phyloP scores from a whole-genome alignment of 2,113 vertebrate genomes.

The Bambusicola thoracicus region DNA sequence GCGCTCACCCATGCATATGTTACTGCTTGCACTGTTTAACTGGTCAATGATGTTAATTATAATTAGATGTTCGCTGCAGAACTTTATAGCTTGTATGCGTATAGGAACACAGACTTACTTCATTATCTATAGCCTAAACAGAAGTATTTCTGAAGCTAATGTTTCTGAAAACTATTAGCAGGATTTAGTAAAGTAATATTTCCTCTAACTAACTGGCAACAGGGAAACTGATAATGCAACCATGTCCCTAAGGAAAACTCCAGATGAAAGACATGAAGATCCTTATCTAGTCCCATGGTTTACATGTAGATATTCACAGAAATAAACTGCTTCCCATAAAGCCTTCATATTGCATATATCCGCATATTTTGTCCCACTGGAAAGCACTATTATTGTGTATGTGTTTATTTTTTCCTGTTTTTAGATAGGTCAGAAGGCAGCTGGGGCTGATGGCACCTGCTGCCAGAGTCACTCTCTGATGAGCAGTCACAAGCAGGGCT shows the following conservation, averaged over 20 bases:
- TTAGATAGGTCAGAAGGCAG: not conserved
- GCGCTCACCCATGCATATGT: constrained; percentile 9
- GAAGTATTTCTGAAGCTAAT: constrained; percentile 58
- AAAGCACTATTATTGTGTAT: not conserved
- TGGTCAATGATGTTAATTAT: constrained; percentile 62
- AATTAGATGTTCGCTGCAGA: constrained; percentile 58
- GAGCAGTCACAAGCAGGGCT: not conserved
- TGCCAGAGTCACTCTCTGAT: not conserved
- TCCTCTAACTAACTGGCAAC: not conserved
- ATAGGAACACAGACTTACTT: constrained; percentile 48
- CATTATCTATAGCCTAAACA: constrained; percentile 58
- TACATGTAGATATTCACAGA: not conserved
- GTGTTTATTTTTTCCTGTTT: not conserved
- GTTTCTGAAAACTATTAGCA: constrained; percentile 53
- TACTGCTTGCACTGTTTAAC: constrained; percentile 47
- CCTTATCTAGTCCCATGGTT: not conserved
- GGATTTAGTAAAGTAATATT: constrained; percentile 46
- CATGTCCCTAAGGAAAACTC: not conserved
- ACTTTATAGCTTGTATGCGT: constrained; percentile 54
- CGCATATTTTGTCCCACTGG: not conserved
- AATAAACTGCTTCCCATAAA: not conserved
- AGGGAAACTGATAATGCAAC: constrained; percentile 14
- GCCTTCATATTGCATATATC: not conserved
- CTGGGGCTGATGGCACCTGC: not conserved
- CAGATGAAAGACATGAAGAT: not conserved